phyloP scores from a whole-genome alignment of 2,113 vertebrate species.

The Anseranas semipalmata region DNA sequence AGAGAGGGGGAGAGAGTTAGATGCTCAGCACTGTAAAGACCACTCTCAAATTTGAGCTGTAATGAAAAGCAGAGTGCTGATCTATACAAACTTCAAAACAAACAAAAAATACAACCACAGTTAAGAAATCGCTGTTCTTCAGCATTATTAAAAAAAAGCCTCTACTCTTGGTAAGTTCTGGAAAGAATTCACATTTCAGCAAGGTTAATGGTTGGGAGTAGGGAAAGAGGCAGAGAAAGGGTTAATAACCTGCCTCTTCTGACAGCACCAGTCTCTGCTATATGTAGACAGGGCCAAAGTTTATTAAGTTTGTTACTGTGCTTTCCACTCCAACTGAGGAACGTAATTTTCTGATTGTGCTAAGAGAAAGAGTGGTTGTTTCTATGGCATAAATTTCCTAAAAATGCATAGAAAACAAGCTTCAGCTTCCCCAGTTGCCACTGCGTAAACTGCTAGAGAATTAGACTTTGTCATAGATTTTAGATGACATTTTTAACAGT shows the following conservation, averaged over 20 bases:
- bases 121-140: not conserved
- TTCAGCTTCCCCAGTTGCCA: not conserved
- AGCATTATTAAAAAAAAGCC: not conserved
- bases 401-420: not conserved
- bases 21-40: not conserved
- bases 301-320: not conserved
- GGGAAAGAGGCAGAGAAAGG: not conserved
- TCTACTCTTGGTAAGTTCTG: not conserved
- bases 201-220: not conserved
- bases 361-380: not conserved
- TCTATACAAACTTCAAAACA: not conserved
- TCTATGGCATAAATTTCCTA: not conserved
- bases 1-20: rapidly evolving
- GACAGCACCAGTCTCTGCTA: not conserved
- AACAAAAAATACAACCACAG: not conserved
- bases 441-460: not conserved
- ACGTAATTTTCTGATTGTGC: not conserved
- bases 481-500: not conserved
- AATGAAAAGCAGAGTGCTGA: not conserved
- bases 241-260: not conserved
- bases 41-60: not conserved
- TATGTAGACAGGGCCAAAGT: not conserved
- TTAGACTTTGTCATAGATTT: not conserved
- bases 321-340: not conserved
- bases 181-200: not conserved